Evolutionary conservation across 2,888 invertebrate genomes (phyloP), one percentile per base, ranked within the genome.

Genomic region (Steinernema carpocapsae): DNA sequence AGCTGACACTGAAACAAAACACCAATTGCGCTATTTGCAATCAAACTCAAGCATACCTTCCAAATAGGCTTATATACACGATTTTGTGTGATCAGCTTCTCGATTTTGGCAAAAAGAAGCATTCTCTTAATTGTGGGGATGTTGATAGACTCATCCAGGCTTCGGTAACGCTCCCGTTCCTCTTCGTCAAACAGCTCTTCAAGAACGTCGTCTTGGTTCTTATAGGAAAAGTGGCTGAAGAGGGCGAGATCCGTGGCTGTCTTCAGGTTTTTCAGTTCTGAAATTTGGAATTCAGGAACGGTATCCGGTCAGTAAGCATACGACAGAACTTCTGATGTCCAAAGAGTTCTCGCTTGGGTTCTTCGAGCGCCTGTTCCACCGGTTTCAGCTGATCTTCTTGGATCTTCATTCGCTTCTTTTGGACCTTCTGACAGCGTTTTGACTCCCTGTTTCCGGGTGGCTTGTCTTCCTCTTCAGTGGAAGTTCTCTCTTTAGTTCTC

Each of bases 81-180:
- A 12, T 22, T 52, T 12, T 52, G 6, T 3, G 7, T 2, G 1
- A 19, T 52, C 24, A 52, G 24, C 4, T 22, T 12, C 1, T 22
- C 2, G 1, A 12, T 12, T 10, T 24, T 19, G 24, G 10, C 1
- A 2, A 10, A 2, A 12, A 24, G 22, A 12, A 19, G 24, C 52
- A 52, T 52, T 24, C 52, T 52, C 22, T 12, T n/a, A 2, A 52
- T 24, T 1, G 52, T 12, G 6, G 52, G 52, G 10, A 52, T 22
- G 22, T 22, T 12, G 52, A 52, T 52, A 4, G 22, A 19, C 4
- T 52, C 22, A 75, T 1, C 80, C 80, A 73, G 75, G 43, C 6
- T 74, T 37, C 12, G 79, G 71, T 29, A 82, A 45, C 17, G 42
- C 56, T 48, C 79, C 78, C n/a, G 80, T 77, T 10, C 77, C 75